Evolutionary conservation across 2,888 invertebrate species (phyloP).

Genomic region (Metallyticus violacea): DNA sequence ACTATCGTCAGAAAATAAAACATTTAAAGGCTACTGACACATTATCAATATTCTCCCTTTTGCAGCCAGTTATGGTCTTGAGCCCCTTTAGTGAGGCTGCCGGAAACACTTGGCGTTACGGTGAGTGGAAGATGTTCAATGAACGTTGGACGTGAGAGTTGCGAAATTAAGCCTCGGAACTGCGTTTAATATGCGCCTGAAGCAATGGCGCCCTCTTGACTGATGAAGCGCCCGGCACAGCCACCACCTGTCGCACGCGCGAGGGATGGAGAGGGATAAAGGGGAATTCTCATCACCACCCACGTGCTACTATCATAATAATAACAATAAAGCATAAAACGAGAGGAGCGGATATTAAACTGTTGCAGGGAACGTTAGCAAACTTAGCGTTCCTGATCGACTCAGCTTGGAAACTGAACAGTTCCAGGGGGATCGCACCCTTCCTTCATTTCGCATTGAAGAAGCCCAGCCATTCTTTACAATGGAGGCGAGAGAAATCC

Average conservation of each 20-base stretch:
- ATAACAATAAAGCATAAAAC: neutral
- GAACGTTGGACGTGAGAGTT: neutral
- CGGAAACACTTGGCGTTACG: too few relatives aligned
- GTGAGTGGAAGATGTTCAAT: neutral
- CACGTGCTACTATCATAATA: neutral
- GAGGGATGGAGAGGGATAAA: neutral
- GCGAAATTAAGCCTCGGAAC: neutral
- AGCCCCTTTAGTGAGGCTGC: too few relatives aligned
- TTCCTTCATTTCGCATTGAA: too few relatives aligned
- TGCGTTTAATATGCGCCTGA: neutral
- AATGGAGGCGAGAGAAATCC: too few relatives aligned
- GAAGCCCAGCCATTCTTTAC: too few relatives aligned
- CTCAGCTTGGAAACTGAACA: too few relatives aligned
- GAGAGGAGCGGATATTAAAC: conserved; percentile 15
- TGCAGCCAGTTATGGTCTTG: too few relatives aligned
- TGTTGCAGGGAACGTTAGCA: neutral
- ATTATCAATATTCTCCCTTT: too few relatives aligned
- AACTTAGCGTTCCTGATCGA: neutral
- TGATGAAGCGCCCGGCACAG: neutral
- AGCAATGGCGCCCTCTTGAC: neutral
- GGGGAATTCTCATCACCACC: neutral
- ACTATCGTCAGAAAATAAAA: too few relatives aligned
- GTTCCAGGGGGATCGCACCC: too few relatives aligned
- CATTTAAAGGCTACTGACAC: too few relatives aligned
- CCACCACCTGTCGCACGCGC: conserved; percentile 8